Percentiles rank a stretch among this genome's conserved stretches.
Evolutionary conservation across 2,113 vertebrate genomes (phyloP).

Genomic region (Paramisgurnus dabryanus): DNA sequence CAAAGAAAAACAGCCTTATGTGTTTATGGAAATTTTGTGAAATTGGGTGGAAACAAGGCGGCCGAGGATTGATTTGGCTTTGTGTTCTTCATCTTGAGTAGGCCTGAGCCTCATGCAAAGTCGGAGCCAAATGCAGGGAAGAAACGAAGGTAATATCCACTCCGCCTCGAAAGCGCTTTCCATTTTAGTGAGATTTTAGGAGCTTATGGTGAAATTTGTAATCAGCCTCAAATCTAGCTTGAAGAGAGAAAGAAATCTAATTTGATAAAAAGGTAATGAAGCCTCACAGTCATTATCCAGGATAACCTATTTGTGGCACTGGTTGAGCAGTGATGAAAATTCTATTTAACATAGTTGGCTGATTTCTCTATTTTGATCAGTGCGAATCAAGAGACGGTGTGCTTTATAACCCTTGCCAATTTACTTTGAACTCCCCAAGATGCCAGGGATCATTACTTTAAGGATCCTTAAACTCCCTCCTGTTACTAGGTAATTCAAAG

Average conservation of each 20-base stretch:
- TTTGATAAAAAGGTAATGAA: slow-evolving; percentile 83
- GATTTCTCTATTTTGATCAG: slow-evolving; percentile 78
- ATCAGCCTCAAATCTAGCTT: slow-evolving; percentile 77
- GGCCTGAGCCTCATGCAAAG: slow-evolving; percentile 43
- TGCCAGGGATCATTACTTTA: slow-evolving; percentile 76
- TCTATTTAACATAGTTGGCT: slow-evolving; percentile 80
- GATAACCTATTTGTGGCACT: slow-evolving; percentile 78
- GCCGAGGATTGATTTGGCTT: slow-evolving; percentile 34
- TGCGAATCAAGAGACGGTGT: slow-evolving; percentile 57
- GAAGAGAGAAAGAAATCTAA: slow-evolving; percentile 77
- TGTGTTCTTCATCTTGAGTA: slow-evolving; percentile 46
- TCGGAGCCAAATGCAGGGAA: slow-evolving; percentile 42
- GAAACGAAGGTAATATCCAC: slow-evolving; percentile 52
- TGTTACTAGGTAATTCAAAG: slow-evolving; percentile 75
- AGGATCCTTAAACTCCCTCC: slow-evolving; percentile 71
- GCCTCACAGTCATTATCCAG: slow-evolving; percentile 78
- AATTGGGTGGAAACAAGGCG: slow-evolving; percentile 30
- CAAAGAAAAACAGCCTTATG: slow-evolving; percentile 48
- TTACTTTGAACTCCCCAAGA: slow-evolving; percentile 77
- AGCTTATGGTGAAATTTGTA: slow-evolving; percentile 72
- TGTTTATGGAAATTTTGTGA: slow-evolving; percentile 41
- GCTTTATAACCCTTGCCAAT: slow-evolving; percentile 71
- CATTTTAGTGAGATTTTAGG: slow-evolving; percentile 51
- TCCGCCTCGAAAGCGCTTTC: slow-evolving; percentile 38
- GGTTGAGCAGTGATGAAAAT: slow-evolving; percentile 80